These are phyloP conservation scores for Sylvietta virens DNA, from an alignment of 2,113 vertebrate species.

Conservation along the genomic window DNA sequence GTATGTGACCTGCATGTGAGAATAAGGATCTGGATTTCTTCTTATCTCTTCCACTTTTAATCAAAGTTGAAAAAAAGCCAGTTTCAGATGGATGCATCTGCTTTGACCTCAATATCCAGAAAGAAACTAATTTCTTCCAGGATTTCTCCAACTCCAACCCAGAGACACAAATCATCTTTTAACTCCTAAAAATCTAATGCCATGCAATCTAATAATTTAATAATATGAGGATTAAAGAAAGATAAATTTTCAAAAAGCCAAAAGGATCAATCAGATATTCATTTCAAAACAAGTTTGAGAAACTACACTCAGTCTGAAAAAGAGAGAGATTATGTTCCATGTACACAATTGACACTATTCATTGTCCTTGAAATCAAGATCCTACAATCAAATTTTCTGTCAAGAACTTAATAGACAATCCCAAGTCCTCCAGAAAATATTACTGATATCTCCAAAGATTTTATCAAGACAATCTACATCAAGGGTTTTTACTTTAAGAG, in stretches of 20 bases:
- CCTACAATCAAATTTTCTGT: not conserved
- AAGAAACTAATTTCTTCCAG: not conserved
- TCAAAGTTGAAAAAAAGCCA: not conserved
- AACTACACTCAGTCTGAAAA: not conserved
- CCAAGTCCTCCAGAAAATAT: not conserved
- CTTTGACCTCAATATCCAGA: not conserved
- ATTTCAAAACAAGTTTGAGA: not conserved
- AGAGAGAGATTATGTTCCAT: not conserved
- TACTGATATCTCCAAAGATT: not conserved
- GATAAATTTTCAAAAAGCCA: not conserved
- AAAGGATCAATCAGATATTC: not conserved
- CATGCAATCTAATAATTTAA: not conserved
- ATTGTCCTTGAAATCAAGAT: not conserved
- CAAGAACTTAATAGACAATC: not conserved
- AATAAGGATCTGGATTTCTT: not conserved
- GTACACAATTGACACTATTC: not conserved
- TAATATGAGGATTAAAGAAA: not conserved
- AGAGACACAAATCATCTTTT: not conserved
- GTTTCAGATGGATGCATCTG: not conserved
- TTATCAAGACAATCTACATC: not conserved
- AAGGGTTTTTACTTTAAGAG: not conserved
- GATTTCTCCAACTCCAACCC: not conserved
- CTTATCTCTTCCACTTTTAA: not conserved
- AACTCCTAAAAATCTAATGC: not conserved
- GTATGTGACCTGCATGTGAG: not conserved